Base-by-base conservation (phyloP, 2,113 vertebrate species). In the Rhineura floridana region DNA sequence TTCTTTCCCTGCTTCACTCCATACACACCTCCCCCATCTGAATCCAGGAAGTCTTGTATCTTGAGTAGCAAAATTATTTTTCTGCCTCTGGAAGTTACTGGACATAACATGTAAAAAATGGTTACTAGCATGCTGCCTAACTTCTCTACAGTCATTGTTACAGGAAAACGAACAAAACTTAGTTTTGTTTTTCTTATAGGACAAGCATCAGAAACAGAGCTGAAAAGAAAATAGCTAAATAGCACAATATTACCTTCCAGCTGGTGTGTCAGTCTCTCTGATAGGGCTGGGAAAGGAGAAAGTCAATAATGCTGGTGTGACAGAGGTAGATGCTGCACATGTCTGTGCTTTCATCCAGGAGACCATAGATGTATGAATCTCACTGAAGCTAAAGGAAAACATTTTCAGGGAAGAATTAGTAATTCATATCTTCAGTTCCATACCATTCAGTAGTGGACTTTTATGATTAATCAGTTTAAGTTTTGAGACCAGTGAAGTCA, bases 291-390 rank as follows among this genome's bases (percentile, higher is more conserved):
- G 80, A 80, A 94, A 95, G 15, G 90, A 5, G 0, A 96, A 28
- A 1, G 89, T 85, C 11, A 93, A 85, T 48, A 93, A 63, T 28
- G 91, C 91, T 3, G 94, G 75, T 12, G 83, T 87, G 39, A 89
- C 87, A 1, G 83, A 55, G 85, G 77, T 93, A 1, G 93, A 63
- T 17, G 88, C 70, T 88, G 86, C 25, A 2, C 87, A 82, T 75
- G 94, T 78, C 0, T 95, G 96, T 2, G 72, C 78, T 48, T 97
- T 98, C 89, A 97, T 95, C 98, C 97, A 98, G 0, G 97, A 96
- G 25, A 97, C 97, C 96, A 96, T 96, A 0, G 97, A 93, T 0
- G 96, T 55, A 9, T 93, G 96, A 84, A 88, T 91, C 63, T 96
- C 96, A 70, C 93, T 91, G 42, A 96, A 87, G 73, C 96, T 96